These are phyloP conservation scores for Sitophilus oryzae DNA, from an alignment of 1,140 invertebrate genomes.

Conservation along the genomic window DNA sequence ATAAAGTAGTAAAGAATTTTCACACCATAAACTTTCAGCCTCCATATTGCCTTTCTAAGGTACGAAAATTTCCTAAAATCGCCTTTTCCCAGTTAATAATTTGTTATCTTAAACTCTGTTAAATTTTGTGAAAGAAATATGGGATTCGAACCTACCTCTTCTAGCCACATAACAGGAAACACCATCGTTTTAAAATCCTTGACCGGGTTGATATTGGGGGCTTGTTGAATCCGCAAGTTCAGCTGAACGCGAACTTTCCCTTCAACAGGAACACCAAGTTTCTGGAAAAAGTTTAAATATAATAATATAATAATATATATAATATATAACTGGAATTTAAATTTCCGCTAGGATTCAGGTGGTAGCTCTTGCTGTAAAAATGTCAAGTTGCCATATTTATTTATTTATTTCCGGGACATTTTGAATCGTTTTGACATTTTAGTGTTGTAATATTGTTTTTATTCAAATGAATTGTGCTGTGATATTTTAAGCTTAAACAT, in stretches of 20 bases:
- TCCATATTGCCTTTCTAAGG: too few species aligned
- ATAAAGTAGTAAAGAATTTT: background rate
- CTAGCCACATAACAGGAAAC: slow-evolving; percentile 83
- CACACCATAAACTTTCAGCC: background rate
- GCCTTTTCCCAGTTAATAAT: too few species aligned
- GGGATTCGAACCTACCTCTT: slow-evolving; percentile 63
- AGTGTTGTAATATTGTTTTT: slow-evolving; percentile 72
- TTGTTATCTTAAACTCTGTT: too few species aligned
- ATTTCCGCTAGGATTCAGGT: too few species aligned
- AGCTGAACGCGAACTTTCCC: slow-evolving; percentile 75
- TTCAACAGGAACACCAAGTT: slow-evolving; percentile 77
- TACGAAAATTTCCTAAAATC: too few species aligned
- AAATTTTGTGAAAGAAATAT: too few species aligned
- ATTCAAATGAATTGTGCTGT: slow-evolving; percentile 64
- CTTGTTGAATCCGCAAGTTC: slow-evolving; percentile 71
- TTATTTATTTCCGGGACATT: too few species aligned
- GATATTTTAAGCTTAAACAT: too few species aligned
- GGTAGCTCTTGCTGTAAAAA: too few species aligned
- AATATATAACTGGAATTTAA: slow-evolving; percentile 84
- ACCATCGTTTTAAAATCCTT: slow-evolving; percentile 72
- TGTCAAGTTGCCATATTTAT: too few species aligned
- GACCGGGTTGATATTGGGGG: slow-evolving; percentile 63
- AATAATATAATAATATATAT: too few species aligned
- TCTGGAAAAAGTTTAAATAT: slow-evolving; percentile 75
- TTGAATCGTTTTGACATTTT: too few species aligned